These are phyloP conservation scores for Canis aureus DNA, from an alignment of 2,113 vertebrate genomes.

Conservation along the genomic window DNA sequence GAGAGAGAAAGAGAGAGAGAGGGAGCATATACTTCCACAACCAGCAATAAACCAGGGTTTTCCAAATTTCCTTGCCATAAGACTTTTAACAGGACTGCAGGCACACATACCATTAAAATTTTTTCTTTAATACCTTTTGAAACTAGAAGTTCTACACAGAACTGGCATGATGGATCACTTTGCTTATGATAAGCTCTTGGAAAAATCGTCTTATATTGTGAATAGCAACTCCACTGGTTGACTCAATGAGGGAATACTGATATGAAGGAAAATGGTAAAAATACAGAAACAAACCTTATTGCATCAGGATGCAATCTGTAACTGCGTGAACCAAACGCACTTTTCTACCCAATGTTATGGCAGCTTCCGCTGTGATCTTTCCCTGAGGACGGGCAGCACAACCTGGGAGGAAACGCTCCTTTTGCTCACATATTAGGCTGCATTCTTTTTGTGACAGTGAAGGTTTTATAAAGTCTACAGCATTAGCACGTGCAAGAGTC, in stretches of 20 bases:
- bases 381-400: not conserved
- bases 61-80: not conserved
- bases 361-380: not conserved
- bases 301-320: not conserved
- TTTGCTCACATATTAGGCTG: not conserved
- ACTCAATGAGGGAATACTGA: not conserved
- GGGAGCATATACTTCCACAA: not conserved
- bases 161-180: not conserved
- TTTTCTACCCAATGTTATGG: not conserved
- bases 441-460: slow-evolving; percentile 17
- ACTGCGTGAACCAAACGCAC: not conserved
- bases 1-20: not conserved
- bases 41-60: slow-evolving; percentile 5
- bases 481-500: not conserved
- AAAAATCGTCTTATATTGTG: not conserved
- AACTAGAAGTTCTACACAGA: not conserved
- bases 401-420: not conserved
- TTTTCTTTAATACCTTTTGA: not conserved
- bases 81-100: not conserved
- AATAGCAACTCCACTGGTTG: not conserved
- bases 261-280: slow-evolving; percentile 16
- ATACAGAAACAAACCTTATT: not conserved
- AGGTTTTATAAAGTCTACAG: slow-evolving; percentile 30
- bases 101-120: not conserved
- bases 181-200: not conserved